Conservation (phyloP, 2,888 invertebrate species). For the Cremastinae sp. region DNA sequence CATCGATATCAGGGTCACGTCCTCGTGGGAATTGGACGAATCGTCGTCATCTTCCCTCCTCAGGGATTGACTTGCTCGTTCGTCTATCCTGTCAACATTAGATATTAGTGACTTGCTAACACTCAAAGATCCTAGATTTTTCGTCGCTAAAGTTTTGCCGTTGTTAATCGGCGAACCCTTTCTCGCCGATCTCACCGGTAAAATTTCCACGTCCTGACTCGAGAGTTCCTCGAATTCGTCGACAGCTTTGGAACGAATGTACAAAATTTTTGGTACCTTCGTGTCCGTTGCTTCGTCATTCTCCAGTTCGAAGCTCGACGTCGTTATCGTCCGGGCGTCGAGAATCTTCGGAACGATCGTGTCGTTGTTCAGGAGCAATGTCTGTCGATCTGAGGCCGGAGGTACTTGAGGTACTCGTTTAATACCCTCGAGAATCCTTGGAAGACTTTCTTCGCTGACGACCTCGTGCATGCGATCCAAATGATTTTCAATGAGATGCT, state of each 20-base stretch:
- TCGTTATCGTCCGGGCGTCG: slow-evolving; percentile 70
- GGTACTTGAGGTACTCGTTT: not conserved
- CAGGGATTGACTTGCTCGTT: slow-evolving; percentile 19
- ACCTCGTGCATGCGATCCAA: slow-evolving; percentile 62
- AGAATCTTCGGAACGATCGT: slow-evolving; percentile 68
- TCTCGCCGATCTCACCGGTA: slow-evolving; percentile 14
- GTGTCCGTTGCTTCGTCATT: slow-evolving; percentile 47
- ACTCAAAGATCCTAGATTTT: not conserved
- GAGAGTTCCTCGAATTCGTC: slow-evolving; percentile 19
- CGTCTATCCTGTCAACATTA: not conserved
- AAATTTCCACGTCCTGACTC: slow-evolving; percentile 27
- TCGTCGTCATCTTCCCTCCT: slow-evolving; percentile 20
- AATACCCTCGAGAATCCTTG: slow-evolving; percentile 27
- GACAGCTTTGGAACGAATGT: slow-evolving; percentile 65
- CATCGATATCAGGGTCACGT: slow-evolving; percentile 8
- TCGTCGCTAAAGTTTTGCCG: slow-evolving; percentile 6
- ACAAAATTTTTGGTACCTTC: slow-evolving; percentile 63
- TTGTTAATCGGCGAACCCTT: slow-evolving; percentile 16
- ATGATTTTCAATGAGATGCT: slow-evolving; percentile 68
- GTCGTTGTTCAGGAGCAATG: slow-evolving; percentile 26
- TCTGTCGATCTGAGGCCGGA: not conserved
- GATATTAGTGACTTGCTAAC: no score
- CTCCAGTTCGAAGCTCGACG: slow-evolving; percentile 69
- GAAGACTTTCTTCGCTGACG: slow-evolving; percentile 58
- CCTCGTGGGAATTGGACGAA: slow-evolving; percentile 30